Base-by-base conservation (phyloP, 2,888 invertebrate species). In the Drosophila mayaguana region DNA sequence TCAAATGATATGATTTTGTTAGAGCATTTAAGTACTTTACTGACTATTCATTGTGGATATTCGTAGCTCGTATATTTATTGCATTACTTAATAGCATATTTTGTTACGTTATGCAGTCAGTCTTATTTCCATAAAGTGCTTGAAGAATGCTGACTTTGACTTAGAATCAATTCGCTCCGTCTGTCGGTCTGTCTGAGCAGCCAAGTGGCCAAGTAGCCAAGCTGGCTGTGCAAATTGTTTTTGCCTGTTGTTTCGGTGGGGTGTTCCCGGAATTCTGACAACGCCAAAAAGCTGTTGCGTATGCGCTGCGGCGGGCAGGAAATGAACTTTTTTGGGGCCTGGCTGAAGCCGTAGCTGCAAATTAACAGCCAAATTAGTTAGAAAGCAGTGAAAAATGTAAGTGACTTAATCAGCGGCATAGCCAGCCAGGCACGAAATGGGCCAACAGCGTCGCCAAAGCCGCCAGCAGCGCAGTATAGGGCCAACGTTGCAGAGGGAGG, bases 321-420 rank as follows among this genome's bases (percentile, higher is more conserved):
- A 79, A 65, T 64, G 53, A 65, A 32, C 6, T 63, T 64, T 63
- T 54, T 54, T 34, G 45, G 34, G 22, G 46, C 46, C 42, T 46
- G 45, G 5, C 53, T 34, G 56, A 60, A 60, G 63, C 51, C 40
- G 72, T 46, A 63, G 75, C 80, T 67, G 51, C 81, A 77, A 87
- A 85, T 88, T 79, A 83, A 77, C 80, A 81, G 81, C 74, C 72
- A 85, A 85, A 86, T 84, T 86, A 88, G 81, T 86, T 83, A 77
- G 81, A 84, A 83, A 81, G 55, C 82, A 80, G 76, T 65, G 73
- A 59, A 59, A 76, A 72, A 71, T 77, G 60, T 68, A 83, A 81
- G 36, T 83, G 83, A 86, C 86, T 86, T 83, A 88, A 85, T 88
- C 86, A 86, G 74, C 55, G 54, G 61, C 62, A 46, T 40, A 40